phyloP scores from a whole-genome alignment of 1,140 invertebrate species.

The Trachelipus rathkii region DNA sequence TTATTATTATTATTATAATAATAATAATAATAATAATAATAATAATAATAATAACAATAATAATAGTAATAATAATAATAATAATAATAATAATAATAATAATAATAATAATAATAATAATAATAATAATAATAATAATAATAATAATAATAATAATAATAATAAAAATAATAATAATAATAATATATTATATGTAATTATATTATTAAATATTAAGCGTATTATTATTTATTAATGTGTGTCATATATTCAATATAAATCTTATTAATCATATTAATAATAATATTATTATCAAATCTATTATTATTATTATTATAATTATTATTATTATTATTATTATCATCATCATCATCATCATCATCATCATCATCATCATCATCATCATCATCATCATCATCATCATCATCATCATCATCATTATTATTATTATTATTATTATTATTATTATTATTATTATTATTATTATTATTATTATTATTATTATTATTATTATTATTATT shows the following conservation, averaged over 20 bases:
- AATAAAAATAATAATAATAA: neutral
- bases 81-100: too few species aligned
- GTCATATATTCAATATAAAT: neutral
- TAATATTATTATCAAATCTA: too few species aligned
- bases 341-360: slow-evolving; percentile 11
- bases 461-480: slow-evolving; percentile 11
- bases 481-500: too few species aligned
- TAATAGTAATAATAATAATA: too few species aligned
- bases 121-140: too few species aligned
- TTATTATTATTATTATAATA: too few species aligned
- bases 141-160: too few species aligned
- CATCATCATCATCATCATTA: slow-evolving; percentile 11
- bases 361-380: slow-evolving; percentile 11
- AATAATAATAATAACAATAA: too few species aligned
- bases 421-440: slow-evolving; percentile 11
- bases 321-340: slow-evolving; percentile 11
- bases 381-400: slow-evolving; percentile 11
- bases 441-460: slow-evolving; percentile 11
- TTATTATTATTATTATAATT: too few species aligned
- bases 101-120: too few species aligned
- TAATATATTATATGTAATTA: neutral
- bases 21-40: too few species aligned
- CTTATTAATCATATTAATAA: too few species aligned
- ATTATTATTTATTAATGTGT: neutral
- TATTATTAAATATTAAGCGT: neutral